Evolutionary conservation across 2,888 invertebrate genomes (phyloP).

Genomic region (Dasypogon diadema): DNA sequence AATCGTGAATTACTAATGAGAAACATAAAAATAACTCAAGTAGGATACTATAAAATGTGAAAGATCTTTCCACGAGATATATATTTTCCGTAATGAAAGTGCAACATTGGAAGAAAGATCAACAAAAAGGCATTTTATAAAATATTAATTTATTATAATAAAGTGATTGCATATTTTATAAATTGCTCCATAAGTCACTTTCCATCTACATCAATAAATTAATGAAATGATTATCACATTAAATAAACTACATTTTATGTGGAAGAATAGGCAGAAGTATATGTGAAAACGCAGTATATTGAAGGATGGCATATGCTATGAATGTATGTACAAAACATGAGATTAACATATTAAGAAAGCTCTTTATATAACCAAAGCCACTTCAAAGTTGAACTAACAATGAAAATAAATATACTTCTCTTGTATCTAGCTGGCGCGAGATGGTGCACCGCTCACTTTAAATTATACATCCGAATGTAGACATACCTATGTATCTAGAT

Average conservation of each 20-base stretch:
- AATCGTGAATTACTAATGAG: too few species aligned
- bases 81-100: conserved; percentile 10
- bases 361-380: conserved; percentile 45
- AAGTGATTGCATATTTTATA: conserved; percentile 16
- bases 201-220: conserved; percentile 34
- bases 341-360: conserved; percentile 28
- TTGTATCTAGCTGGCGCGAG: conserved; percentile 6
- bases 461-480: conserved; percentile 14
- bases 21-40: not conserved
- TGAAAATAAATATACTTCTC: conserved; percentile 42
- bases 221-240: conserved; percentile 45
- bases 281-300: not conserved
- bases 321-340: conserved; percentile 5
- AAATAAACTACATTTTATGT: conserved; percentile 12
- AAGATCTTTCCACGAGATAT: too few species aligned
- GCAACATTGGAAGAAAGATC: conserved; percentile 28
- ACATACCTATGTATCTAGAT: conserved; percentile 22
- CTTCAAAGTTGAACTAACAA: conserved; percentile 34
- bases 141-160: not conserved
- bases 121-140: conserved; percentile 41
- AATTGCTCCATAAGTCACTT: conserved; percentile 4
- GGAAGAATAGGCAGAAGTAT: not conserved
- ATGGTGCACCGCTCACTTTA: conserved; percentile 34
- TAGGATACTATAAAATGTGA: too few species aligned
- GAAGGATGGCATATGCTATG: conserved; percentile 10